Conservation (phyloP, 2,797 vertebrate genomes). For the Chloroceryle amazona region DNA sequence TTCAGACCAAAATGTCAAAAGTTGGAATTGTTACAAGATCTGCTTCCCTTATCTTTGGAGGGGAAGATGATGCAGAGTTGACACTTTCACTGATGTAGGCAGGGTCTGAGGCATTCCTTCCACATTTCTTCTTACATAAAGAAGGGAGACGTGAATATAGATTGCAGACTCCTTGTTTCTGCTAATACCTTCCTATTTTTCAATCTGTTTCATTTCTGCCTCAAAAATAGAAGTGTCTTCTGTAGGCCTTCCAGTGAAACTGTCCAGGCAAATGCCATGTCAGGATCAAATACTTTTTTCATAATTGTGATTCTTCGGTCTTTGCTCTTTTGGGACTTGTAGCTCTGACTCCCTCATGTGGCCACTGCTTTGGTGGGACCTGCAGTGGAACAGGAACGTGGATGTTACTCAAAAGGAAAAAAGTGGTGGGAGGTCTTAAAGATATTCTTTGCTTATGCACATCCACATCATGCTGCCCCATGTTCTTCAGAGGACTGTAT, state of each 20-base stretch:
- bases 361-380: not conserved
- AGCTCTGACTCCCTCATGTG: not conserved
- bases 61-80: not conserved
- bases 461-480: not conserved
- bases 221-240: not conserved
- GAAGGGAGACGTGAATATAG: not conserved
- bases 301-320: not conserved
- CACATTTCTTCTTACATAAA: not conserved
- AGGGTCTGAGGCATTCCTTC: not conserved
- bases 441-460: not conserved
- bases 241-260: not conserved
- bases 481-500: not conserved
- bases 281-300: not conserved
- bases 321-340: not conserved
- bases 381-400: not conserved
- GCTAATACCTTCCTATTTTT: not conserved
- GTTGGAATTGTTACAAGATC: not conserved
- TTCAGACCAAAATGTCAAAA: slow-evolving; percentile 12
- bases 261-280: not conserved
- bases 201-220: not conserved
- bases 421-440: not conserved
- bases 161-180: not conserved
- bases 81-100: not conserved
- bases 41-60: not conserved
- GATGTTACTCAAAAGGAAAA: not conserved